These are phyloP conservation scores for Bacillus rossius DNA, from an alignment of 1,140 invertebrate species.

Conservation along the genomic window DNA sequence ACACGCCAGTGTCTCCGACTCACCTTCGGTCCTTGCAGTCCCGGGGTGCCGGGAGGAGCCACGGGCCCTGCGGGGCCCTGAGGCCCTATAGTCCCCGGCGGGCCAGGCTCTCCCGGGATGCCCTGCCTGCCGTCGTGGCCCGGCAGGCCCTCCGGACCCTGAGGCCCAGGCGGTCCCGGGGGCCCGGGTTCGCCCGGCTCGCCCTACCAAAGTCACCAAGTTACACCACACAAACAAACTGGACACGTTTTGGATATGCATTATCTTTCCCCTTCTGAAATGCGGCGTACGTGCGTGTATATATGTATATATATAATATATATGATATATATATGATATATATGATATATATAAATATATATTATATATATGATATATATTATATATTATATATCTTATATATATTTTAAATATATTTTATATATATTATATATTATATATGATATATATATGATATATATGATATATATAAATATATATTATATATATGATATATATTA, in stretches of 20 bases:
- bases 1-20: too few relatives aligned
- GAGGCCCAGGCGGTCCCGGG: conserved; percentile 74
- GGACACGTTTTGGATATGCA: neutral
- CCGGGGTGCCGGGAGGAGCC: conserved; percentile 46
- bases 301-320: neutral
- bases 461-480: too few relatives aligned
- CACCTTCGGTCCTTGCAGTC: conserved; percentile 60
- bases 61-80: conserved; percentile 43
- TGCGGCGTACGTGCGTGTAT: neutral
- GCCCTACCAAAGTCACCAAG: conserved; percentile 52
- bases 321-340: too few relatives aligned
- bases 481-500: too few relatives aligned
- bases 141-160: conserved; percentile 66
- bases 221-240: neutral
- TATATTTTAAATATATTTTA: neutral
- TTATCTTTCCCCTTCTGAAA: neutral
- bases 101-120: conserved; percentile 62
- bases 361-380: too few relatives aligned
- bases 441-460: too few relatives aligned
- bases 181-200: conserved; percentile 87
- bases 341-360: too few relatives aligned
- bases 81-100: conserved; percentile 53
- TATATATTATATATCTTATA: neutral
- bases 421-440: too few relatives aligned
- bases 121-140: conserved; percentile 79